Evolutionary conservation across 2,797 vertebrate species (phyloP).

Genomic region (Linurgus olivaceus): DNA sequence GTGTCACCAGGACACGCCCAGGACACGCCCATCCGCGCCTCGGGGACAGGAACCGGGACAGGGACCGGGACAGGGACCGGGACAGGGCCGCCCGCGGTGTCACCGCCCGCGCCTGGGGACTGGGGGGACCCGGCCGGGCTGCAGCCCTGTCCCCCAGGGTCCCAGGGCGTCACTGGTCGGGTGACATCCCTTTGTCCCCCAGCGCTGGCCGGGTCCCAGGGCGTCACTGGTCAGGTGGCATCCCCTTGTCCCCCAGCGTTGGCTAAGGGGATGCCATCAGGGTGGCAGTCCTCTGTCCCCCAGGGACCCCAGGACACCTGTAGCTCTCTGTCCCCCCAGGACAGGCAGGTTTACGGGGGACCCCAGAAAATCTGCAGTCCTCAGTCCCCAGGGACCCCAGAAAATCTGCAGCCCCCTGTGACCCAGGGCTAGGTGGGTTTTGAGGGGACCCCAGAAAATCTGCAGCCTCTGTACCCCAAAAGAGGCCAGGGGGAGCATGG

Average conservation of each 20-base stretch:
- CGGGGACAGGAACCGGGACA: background rate
- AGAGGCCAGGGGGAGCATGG: accelerated
- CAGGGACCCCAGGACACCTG: background rate
- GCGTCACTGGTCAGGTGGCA: background rate
- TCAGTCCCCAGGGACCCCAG: no score
- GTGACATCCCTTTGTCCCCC: background rate
- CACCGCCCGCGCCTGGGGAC: accelerated
- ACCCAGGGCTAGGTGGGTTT: background rate
- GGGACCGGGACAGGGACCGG: accelerated
- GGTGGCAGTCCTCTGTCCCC: background rate
- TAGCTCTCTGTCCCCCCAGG: background rate
- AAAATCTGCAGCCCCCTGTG: background rate
- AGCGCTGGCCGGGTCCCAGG: no score
- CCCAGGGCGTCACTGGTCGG: background rate
- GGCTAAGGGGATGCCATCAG: accelerated
- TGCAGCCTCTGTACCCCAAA: background rate
- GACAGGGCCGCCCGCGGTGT: background rate
- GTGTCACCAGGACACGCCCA: background rate
- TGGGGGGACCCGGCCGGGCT: accelerated
- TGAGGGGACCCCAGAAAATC: accelerated
- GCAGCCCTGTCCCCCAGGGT: background rate
- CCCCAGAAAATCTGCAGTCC: background rate
- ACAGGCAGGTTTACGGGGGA: accelerated
- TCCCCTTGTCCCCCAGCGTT: no score
- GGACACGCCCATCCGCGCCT: no score